phyloP scores from a whole-genome alignment of 2,888 invertebrate genomes.

The Machimus atricapillus region DNA sequence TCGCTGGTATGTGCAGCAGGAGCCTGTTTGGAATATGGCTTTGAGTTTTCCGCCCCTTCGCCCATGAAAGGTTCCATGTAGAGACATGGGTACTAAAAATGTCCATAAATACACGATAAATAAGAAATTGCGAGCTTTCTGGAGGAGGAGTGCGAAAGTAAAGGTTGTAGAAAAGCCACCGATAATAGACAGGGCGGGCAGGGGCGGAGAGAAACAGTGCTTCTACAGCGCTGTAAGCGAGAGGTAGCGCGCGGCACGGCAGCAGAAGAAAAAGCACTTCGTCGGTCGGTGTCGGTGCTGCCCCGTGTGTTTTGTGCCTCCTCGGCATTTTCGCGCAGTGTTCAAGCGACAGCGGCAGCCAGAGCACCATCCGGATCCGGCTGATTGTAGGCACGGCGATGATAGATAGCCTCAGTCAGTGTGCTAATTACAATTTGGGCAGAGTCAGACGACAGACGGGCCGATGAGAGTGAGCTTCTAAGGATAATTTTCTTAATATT shows the following conservation, averaged over 20 bases:
- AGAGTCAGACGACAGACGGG: background rate
- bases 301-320: conserved; percentile 33
- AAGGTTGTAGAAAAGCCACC: background rate
- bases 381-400: conserved; percentile 23
- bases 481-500: background rate
- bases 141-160: conserved; percentile 12
- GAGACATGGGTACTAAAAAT: background rate
- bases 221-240: background rate
- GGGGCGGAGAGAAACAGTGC: background rate
- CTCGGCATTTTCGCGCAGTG: conserved; percentile 42
- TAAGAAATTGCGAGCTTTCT: conserved; percentile 23
- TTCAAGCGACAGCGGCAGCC: conserved; percentile 43
- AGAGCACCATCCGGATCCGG: conserved; percentile 42
- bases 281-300: background rate
- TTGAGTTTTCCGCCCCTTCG: background rate
- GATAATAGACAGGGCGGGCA: background rate
- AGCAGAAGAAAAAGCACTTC: conserved; percentile 36
- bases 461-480: background rate
- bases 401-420: conserved; percentile 26
- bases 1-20: background rate
- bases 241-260: background rate
- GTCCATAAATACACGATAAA: conserved; percentile 30
- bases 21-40: background rate
- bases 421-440: conserved; percentile 26
- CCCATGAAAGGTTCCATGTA: background rate